Evolutionary conservation across 2,113 vertebrate species (phyloP).

Genomic region (Saccopteryx leptura): DNA sequence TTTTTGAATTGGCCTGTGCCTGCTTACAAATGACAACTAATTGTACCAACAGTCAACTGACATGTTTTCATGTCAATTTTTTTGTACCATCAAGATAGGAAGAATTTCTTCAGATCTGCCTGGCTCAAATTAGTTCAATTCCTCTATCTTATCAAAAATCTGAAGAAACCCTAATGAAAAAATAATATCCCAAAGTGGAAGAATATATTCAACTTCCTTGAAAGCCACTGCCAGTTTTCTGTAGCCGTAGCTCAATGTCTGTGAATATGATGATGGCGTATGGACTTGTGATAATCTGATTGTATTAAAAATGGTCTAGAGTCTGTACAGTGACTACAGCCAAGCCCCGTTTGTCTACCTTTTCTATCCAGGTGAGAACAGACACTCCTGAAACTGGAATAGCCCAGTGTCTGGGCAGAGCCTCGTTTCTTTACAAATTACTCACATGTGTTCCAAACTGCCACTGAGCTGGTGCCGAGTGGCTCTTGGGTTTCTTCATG

Average conservation of each 20-base stretch:
- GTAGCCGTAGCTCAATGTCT: background rate
- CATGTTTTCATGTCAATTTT: background rate
- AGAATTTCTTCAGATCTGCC: conserved; percentile 55
- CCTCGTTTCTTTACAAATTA: conserved; percentile 72
- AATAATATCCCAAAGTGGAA: background rate
- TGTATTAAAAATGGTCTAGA: conserved; percentile 69
- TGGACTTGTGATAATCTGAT: conserved; percentile 51
- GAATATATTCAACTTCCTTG: conserved; percentile 45
- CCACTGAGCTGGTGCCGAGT: conserved; percentile 62
- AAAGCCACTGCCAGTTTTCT: conserved; percentile 22
- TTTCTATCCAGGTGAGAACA: conserved; percentile 67
- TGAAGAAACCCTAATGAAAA: conserved; percentile 54
- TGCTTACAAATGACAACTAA: background rate
- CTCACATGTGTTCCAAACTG: conserved; percentile 71
- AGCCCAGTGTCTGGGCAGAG: conserved; percentile 44
- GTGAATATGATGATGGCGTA: conserved; percentile 42
- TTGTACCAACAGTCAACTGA: background rate
- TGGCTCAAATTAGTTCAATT: conserved; percentile 50
- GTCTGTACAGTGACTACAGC: conserved; percentile 64
- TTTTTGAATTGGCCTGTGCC: background rate
- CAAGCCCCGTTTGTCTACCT: conserved; percentile 47
- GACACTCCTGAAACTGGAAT: conserved; percentile 62
- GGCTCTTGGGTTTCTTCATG: conserved; percentile 66
- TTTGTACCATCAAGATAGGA: conserved; percentile 40
- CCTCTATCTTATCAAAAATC: background rate